Conservation (phyloP, 2,113 vertebrate species). For the Myotis davidii region DNA sequence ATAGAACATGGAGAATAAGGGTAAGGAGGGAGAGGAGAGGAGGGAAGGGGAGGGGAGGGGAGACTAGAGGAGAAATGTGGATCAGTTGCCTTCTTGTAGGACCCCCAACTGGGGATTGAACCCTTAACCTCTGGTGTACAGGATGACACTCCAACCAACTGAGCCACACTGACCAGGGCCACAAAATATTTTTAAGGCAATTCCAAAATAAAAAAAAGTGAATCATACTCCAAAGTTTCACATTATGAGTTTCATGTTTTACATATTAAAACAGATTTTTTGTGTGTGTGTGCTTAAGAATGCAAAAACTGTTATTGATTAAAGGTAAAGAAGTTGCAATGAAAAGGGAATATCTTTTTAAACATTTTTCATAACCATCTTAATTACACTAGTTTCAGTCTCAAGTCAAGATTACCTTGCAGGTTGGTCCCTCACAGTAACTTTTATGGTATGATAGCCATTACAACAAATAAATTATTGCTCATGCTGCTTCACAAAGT, state of each 20-base stretch:
- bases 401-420: neutral
- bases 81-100: too few relatives aligned
- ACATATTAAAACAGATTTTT: neutral
- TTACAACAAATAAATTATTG: neutral
- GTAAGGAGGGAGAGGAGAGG: too few relatives aligned
- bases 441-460: neutral
- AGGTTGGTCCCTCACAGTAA: neutral
- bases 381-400: neutral
- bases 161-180: too few relatives aligned
- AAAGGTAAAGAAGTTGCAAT: neutral
- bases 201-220: neutral
- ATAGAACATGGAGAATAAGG: neutral
- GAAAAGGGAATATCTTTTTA: neutral
- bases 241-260: neutral
- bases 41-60: accelerated
- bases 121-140: too few relatives aligned
- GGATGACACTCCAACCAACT: too few relatives aligned
- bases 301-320: neutral
- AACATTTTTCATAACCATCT: neutral
- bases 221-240: neutral
- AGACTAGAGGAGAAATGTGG: too few relatives aligned
- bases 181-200: neutral
- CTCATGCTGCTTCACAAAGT: neutral
- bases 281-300: neutral
- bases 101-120: too few relatives aligned